phyloP scores from a whole-genome alignment of 2,797 vertebrate genomes.

The Molossus molossus region DNA sequence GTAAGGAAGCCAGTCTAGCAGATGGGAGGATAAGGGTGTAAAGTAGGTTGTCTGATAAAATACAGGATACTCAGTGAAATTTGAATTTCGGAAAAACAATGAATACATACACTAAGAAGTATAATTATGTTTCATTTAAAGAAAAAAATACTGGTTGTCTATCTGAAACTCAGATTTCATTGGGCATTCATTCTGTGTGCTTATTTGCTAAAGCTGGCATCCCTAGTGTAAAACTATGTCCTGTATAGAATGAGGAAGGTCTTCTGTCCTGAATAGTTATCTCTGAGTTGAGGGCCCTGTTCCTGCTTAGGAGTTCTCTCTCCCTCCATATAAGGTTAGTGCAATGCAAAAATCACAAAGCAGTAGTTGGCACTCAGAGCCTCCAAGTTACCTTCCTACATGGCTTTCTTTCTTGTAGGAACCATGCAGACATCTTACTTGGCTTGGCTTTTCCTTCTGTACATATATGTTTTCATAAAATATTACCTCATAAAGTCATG shows the following conservation, averaged over 20 bases:
- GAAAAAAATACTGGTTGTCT: not conserved
- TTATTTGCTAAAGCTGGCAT: slow-evolving; percentile 50
- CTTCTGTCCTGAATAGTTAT: not conserved
- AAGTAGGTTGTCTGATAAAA: not conserved
- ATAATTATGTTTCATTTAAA: slow-evolving; percentile 24
- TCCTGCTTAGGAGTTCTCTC: not conserved
- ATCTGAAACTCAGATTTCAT: slow-evolving; percentile 33
- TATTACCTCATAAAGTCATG: slow-evolving; percentile 6
- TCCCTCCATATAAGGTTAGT: not conserved
- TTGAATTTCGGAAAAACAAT: slow-evolving; percentile 51
- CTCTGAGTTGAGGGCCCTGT: not conserved
- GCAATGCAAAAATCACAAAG: not conserved
- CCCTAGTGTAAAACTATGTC: not conserved
- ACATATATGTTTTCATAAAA: slow-evolving; percentile 9
- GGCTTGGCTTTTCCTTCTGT: not conserved
- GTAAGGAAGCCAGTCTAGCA: slow-evolving; percentile 7
- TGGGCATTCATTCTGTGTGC: not conserved
- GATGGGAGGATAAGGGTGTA: not conserved
- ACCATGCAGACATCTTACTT: not conserved
- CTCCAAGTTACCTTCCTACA: not conserved
- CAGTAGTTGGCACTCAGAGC: not conserved
- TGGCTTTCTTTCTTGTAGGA: not conserved
- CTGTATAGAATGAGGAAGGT: not conserved
- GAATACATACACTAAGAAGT: not conserved
- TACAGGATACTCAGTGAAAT: not conserved